Evolutionary conservation across 2,113 vertebrate genomes (phyloP).

Genomic region (Romanogobio albipinnatus): DNA sequence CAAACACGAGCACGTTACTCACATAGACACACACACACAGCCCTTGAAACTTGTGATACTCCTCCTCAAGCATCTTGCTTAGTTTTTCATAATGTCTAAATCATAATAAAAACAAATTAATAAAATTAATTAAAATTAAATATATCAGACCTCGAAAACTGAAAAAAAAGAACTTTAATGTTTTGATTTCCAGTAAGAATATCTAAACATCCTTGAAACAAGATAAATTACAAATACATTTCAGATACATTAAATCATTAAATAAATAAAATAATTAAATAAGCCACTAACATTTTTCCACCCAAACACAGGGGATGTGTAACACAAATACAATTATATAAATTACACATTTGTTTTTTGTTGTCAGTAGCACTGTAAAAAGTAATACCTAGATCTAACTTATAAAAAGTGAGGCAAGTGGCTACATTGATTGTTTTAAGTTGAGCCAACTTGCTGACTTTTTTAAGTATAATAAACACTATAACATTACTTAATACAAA

Average conservation of each 20-base stretch:
- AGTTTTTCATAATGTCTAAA: not conserved
- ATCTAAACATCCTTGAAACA: not conserved
- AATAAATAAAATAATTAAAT: not conserved
- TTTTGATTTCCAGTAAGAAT: too few species aligned
- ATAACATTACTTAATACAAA: too few species aligned
- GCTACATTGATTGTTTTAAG: too few species aligned
- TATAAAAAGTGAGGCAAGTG: too few species aligned
- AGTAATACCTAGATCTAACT: too few species aligned
- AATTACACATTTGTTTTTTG: not conserved
- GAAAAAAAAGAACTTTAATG: too few species aligned
- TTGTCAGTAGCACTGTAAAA: too few species aligned
- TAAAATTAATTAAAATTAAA: not conserved
- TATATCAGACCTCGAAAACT: not conserved
- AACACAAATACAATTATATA: not conserved
- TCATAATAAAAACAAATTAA: not conserved
- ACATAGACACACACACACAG: not conserved
- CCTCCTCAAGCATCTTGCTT: constrained; percentile 32
- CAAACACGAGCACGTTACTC: constrained; percentile 42
- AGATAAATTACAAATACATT: not conserved
- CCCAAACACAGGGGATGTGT: too few species aligned
- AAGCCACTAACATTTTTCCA: too few species aligned
- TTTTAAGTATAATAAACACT: too few species aligned
- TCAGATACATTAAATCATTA: not conserved
- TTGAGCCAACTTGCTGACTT: too few species aligned
- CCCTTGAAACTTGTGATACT: constrained; percentile 32